A percentile compares a stretch with the other conserved stretches of the same genome.
Evolutionary conservation across 2,797 vertebrate genomes (phyloP).

Genomic region (Sebastiscus albofasciatus): DNA sequence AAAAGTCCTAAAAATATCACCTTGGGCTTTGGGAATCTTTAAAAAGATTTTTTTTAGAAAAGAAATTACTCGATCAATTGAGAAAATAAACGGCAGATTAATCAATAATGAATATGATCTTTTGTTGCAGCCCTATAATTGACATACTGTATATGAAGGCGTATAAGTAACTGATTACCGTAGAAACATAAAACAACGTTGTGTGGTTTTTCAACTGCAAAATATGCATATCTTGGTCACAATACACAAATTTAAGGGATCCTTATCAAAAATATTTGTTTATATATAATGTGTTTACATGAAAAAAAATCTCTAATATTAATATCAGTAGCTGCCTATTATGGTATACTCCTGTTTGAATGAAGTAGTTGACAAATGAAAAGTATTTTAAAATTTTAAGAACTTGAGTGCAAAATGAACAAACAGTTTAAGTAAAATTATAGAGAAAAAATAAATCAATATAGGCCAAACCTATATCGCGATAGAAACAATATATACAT

Average conservation of each 20-base stretch:
- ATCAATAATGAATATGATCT: not conserved
- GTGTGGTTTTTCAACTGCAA: not conserved
- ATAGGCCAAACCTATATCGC: no score
- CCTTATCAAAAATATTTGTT: not conserved
- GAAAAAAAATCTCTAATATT: not conserved
- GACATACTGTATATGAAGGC: not conserved
- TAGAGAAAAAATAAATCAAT: no score
- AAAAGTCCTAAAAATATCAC: not conserved
- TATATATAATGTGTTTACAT: not conserved
- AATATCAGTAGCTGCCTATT: not conserved
- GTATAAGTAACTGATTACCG: not conserved
- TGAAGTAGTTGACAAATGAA: no score
- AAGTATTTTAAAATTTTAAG: no score
- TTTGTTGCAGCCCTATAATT: not conserved
- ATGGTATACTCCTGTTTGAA: no score
- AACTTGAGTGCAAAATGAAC: no score
- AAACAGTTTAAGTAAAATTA: no score
- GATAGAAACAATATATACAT: no score
- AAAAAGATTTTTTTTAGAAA: no score
- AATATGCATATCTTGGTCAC: not conserved
- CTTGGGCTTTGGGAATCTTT: no score
- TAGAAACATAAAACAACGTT: not conserved
- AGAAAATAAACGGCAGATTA: not conserved
- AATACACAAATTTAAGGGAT: not conserved
- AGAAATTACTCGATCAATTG: not conserved